phyloP scores from a whole-genome alignment of 2,888 invertebrate genomes.

The Melieria picta region DNA sequence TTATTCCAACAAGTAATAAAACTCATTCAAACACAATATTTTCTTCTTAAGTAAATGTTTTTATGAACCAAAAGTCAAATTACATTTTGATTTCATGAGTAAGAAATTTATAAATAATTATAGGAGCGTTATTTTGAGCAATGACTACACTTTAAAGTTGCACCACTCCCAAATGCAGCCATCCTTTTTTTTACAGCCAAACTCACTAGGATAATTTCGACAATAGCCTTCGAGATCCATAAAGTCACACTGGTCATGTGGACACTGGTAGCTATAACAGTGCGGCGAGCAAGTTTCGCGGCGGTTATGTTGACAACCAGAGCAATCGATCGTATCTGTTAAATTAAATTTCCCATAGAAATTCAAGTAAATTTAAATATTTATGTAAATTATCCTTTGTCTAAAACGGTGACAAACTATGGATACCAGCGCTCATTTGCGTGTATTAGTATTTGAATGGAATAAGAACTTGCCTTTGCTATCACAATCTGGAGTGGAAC shows the following conservation, averaged over 20 bases:
- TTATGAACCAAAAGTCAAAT: no score
- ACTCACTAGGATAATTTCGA: conserved; percentile 48
- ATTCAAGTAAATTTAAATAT: not conserved
- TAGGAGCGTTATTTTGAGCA: no score
- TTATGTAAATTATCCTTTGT: no score
- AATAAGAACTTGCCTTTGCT: conserved; percentile 42
- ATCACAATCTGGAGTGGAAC: conserved; percentile 45
- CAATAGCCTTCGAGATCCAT: conserved; percentile 50
- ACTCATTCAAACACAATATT: no score
- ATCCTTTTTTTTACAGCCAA: conserved; percentile 49
- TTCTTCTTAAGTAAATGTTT: no score
- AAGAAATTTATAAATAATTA: no score
- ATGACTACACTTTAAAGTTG: not conserved
- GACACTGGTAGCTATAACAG: conserved; percentile 55
- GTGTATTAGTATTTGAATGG: not conserved
- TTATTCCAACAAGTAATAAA: no score
- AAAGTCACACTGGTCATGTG: conserved; percentile 45
- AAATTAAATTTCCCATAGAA: not conserved
- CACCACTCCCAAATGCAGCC: conserved; percentile 59
- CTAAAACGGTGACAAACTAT: no score
- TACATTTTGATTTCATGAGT: no score
- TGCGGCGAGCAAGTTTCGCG: conserved; percentile 49
- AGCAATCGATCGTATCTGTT: conserved; percentile 50
- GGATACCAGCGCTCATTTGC: no score
- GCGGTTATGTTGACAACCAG: conserved; percentile 49